Evolutionary conservation across 2,888 invertebrate genomes (phyloP).

Genomic region (Phaonia tiefii): DNA sequence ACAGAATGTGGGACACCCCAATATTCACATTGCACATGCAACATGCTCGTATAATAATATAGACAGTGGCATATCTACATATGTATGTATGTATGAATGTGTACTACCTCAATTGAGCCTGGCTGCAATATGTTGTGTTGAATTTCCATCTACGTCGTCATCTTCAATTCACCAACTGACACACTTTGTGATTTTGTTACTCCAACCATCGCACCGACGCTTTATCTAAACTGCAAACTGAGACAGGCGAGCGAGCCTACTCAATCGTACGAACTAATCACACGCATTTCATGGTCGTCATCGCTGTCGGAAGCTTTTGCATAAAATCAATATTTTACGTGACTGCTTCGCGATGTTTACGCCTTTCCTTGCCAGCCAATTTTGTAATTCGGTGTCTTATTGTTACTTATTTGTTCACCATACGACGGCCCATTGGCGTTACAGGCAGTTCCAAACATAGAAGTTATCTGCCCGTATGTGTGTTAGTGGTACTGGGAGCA

Average conservation of each 20-base stretch:
- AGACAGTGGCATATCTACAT: neutral
- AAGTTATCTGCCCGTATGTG: conserved; percentile 6
- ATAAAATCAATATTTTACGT: conserved; percentile 67
- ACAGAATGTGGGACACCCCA: too few species aligned
- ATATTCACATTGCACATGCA: neutral
- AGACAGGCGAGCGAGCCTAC: neutral
- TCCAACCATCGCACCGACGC: neutral
- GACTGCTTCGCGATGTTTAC: conserved; percentile 56
- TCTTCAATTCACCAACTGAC: conserved; percentile 38
- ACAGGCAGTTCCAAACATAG: neutral
- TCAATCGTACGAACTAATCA: conserved; percentile 21
- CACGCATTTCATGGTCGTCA: conserved; percentile 41
- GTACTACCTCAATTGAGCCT: neutral
- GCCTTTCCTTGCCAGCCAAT: conserved; percentile 52
- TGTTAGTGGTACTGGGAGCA: conserved; percentile 33
- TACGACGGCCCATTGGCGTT: too few species aligned
- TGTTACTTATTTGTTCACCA: neutral
- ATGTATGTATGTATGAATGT: neutral
- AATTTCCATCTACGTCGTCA: conserved; percentile 8
- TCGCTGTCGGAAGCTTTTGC: conserved; percentile 52
- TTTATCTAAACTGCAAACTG: neutral
- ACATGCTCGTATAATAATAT: neutral
- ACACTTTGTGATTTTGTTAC: conserved; percentile 13
- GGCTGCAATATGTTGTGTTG: conserved; percentile 11
- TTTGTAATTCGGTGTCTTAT: conserved; percentile 34